Conservation (phyloP, 2,888 invertebrate species). For the Amphimallon solstitiale region DNA sequence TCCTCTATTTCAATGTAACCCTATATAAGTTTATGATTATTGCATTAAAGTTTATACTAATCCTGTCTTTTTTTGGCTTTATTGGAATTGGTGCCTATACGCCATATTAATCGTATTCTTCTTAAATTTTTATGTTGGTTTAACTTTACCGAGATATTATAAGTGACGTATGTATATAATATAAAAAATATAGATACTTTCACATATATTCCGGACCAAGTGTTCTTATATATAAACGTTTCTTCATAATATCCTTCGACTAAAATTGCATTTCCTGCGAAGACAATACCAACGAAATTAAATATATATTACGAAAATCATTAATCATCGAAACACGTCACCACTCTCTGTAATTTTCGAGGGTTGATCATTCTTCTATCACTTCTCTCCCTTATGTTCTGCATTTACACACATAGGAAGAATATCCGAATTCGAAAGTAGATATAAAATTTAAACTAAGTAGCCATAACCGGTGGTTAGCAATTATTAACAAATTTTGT, state of each 20-base stretch:
- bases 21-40: too few relatives aligned
- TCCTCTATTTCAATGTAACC: too few relatives aligned
- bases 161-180: too few relatives aligned
- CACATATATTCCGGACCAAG: too few relatives aligned
- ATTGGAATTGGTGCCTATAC: too few relatives aligned
- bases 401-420: background rate
- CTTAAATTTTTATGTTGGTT: too few relatives aligned
- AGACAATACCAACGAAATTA: slow-evolving; percentile 37
- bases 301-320: slow-evolving; percentile 49
- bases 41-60: too few relatives aligned
- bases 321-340: slow-evolving; percentile 58
- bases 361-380: slow-evolving; percentile 47
- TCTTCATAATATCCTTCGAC: background rate
- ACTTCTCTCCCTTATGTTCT: slow-evolving; percentile 40
- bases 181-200: too few relatives aligned
- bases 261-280: slow-evolving; percentile 32
- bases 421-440: slow-evolving; percentile 18
- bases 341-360: slow-evolving; percentile 56
- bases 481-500: slow-evolving; percentile 56
- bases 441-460: slow-evolving; percentile 55
- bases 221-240: too few relatives aligned
- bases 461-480: slow-evolving; percentile 52
- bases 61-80: too few relatives aligned
- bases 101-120: too few relatives aligned
- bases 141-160: too few relatives aligned